phyloP scores from a whole-genome alignment of 2,888 invertebrate genomes.

The Plagodis dolabraria region DNA sequence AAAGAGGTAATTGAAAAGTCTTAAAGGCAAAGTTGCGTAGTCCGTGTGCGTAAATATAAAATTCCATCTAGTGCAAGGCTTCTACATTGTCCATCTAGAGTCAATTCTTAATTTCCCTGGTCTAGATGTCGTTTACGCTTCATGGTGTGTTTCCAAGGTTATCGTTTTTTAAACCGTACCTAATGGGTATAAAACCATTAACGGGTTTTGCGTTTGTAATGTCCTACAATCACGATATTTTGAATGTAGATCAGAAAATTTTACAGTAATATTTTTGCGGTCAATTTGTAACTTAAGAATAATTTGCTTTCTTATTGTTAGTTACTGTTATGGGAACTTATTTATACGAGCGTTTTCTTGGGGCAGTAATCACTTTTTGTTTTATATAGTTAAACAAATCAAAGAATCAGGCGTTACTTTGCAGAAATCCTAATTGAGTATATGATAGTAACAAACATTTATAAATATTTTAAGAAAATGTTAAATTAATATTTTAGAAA shows the following conservation, averaged over 20 bases:
- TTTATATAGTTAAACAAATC: too few species aligned
- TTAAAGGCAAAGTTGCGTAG: too few species aligned
- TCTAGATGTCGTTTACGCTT: conserved; percentile 31
- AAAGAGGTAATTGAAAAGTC: too few species aligned
- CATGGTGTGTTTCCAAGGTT: conserved; percentile 30
- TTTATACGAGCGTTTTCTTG: too few species aligned
- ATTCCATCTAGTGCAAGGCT: not conserved
- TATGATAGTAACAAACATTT: too few species aligned
- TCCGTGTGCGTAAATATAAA: too few species aligned
- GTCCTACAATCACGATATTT: conserved; percentile 42
- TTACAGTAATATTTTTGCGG: conserved; percentile 11
- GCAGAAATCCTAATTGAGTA: too few species aligned
- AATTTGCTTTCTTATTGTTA: not conserved
- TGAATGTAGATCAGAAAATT: conserved; percentile 13
- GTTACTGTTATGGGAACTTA: too few species aligned
- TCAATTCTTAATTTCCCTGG: conserved; percentile 19
- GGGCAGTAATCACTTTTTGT: too few species aligned
- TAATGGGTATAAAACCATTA: conserved; percentile 16
- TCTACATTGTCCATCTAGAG: conserved; percentile 37
- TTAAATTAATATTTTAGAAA: too few species aligned
- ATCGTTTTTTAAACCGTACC: conserved; percentile 12
- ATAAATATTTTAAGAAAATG: too few species aligned
- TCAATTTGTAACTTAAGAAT: conserved; percentile 8
- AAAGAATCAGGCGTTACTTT: too few species aligned
- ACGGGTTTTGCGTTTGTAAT: conserved; percentile 38